A percentile compares a stretch with the other conserved stretches of the same genome.
Evolutionary conservation across 2,113 vertebrate species (phyloP).

Genomic region (Zosterops lateralis): DNA sequence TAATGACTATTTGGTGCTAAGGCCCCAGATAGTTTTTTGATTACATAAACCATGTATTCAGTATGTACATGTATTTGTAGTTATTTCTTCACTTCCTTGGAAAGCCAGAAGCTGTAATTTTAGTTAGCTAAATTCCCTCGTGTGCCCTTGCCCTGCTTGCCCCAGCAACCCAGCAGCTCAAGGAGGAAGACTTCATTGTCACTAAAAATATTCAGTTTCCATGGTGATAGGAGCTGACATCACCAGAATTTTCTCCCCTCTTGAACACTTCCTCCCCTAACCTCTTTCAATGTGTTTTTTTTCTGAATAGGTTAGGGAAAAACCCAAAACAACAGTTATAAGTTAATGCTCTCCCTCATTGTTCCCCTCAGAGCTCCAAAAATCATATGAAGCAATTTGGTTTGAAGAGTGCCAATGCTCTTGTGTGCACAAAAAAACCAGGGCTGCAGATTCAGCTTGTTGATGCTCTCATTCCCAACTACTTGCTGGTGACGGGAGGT

Average conservation of each 20-base stretch:
- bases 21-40: not conserved
- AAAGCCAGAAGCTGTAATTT: constrained; percentile 36
- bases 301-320: not conserved
- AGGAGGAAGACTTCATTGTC: constrained; percentile 65
- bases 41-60: not conserved
- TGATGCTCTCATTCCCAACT: not conserved
- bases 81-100: constrained; percentile 6
- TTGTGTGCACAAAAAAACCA: not conserved
- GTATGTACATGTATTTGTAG: not conserved
- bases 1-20: not conserved
- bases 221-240: constrained; percentile 60
- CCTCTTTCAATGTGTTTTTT: not conserved
- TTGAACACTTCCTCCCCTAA: not conserved
- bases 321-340: not conserved
- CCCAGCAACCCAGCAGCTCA: constrained; percentile 51
- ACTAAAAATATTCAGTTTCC: constrained; percentile 66
- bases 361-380: not conserved
- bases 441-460: not conserved
- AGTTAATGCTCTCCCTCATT: not conserved
- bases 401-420: not conserved
- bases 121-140: constrained; percentile 41
- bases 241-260: constrained; percentile 58
- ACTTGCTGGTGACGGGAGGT: not conserved
- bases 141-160: constrained; percentile 49
- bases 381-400: not conserved